Base-by-base conservation (phyloP, 92 coral and sea anemone species). In the Pocillopora meandrina region DNA sequence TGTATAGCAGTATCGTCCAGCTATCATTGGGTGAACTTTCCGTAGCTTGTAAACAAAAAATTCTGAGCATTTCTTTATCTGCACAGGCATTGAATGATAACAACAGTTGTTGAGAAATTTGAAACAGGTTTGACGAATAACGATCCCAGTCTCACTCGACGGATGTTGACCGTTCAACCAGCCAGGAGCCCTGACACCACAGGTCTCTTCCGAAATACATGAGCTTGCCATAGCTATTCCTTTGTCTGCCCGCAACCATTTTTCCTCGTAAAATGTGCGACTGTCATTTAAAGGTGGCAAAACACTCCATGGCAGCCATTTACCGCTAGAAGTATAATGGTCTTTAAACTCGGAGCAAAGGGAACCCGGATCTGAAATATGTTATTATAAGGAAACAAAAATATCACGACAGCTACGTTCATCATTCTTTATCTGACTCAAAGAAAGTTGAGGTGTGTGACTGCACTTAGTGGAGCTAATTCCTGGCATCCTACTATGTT, bases 181-280 rank as follows among this genome's bases (percentile, higher is more conserved):
- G 16, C 91, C 91, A 55, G 91, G 87, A 65, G 91, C 85, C 80
- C 83, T 88, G 75, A 83, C 26, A 47, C 91, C 91, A 83, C 91
- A 88, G 56, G 19, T 35, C 15, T 61, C 35, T 3, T 35, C 20
- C 21, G 7, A n/a, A 1, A 62, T 60, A 49, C 81, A 77, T 2
- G 81, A 62, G 13, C 35, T 77, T 16, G 31, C 34, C 57, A 77
- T 77, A 17, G 81, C 71, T 2, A 35, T 19, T 13, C 81, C 71
- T 35, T 34, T 36, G 2, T 62, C 42, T 12, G 71, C 57, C 60
- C 66, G 61, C 20, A 77, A 62, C 81, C 81, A 77, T 36, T 8
- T 34, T 62, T 11, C 59, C 23, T 77, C 64, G 59, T 77, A 34
- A 42, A 42, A n/a, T 7, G 63, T 26, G n/a, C 55, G 81, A 20